Conservation (phyloP, 2,888 invertebrate genomes). For the Leptinotarsa peninsularis region DNA sequence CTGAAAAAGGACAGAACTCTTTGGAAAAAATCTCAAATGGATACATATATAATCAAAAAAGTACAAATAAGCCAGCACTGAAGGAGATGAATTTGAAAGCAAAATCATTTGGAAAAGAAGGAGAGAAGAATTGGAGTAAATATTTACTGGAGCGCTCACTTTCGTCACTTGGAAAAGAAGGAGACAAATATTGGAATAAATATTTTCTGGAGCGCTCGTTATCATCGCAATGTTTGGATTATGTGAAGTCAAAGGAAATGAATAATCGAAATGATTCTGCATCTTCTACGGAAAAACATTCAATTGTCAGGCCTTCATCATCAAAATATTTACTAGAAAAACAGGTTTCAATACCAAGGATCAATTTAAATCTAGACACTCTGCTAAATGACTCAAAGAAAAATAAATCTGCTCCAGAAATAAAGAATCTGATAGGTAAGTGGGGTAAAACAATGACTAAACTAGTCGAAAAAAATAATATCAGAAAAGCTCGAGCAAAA, state of each 20-base stretch:
- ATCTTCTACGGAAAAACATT: background rate
- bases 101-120: background rate
- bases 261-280: background rate
- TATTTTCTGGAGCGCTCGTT: background rate
- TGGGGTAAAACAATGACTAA: background rate
- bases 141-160: slow-evolving; percentile 1
- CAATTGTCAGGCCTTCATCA: background rate
- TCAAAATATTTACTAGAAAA: background rate
- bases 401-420: background rate
- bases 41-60: too few relatives aligned
- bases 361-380: background rate
- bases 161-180: background rate
- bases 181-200: background rate
- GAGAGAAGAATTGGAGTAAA: background rate
- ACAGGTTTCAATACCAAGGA: background rate
- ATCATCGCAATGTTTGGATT: background rate
- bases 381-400: background rate
- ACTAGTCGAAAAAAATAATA: background rate
- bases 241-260: background rate
- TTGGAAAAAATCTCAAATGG: too few relatives aligned
- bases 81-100: background rate
- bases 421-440: background rate
- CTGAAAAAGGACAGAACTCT: too few relatives aligned
- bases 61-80: background rate
- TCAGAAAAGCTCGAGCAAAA: background rate